Evolutionary conservation across 2,797 vertebrate genomes (phyloP).

Genomic region (Pseudochirops cupreus): DNA sequence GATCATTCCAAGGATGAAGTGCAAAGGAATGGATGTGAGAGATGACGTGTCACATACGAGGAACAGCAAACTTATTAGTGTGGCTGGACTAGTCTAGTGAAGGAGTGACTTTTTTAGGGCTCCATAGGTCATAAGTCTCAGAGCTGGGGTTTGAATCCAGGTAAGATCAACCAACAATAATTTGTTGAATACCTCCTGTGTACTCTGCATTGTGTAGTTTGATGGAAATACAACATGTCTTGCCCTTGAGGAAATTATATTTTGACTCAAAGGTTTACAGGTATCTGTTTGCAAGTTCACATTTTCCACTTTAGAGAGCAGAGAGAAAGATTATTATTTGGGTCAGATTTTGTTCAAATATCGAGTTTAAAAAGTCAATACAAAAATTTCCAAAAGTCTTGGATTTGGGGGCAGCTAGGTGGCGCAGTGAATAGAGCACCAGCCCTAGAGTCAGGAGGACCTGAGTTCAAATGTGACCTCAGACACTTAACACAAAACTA

Average conservation of each 20-base stretch:
- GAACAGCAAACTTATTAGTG: neutral
- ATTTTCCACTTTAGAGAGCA: neutral
- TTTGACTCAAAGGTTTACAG: neutral
- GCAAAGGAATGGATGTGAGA: neutral
- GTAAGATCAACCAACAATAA: neutral
- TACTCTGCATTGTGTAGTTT: neutral
- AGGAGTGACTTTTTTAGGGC: neutral
- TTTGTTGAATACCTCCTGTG: neutral
- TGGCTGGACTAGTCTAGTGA: neutral
- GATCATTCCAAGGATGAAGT: neutral
- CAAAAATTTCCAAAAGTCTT: neutral
- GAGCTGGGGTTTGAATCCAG: neutral
- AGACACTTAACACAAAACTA: no score
- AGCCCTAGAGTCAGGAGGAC: no score
- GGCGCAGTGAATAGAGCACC: no score
- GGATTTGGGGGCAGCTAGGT: neutral
- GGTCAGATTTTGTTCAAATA: neutral
- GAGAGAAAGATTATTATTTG: neutral
- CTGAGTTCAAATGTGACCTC: no score
- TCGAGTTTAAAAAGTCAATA: neutral
- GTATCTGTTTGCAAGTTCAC: neutral
- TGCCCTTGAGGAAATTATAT: neutral
- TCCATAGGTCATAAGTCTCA: neutral
- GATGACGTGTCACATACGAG: neutral
- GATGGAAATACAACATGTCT: neutral